Evolutionary conservation across 1,140 invertebrate genomes (phyloP).

Genomic region (Microplitis demolitor): DNA sequence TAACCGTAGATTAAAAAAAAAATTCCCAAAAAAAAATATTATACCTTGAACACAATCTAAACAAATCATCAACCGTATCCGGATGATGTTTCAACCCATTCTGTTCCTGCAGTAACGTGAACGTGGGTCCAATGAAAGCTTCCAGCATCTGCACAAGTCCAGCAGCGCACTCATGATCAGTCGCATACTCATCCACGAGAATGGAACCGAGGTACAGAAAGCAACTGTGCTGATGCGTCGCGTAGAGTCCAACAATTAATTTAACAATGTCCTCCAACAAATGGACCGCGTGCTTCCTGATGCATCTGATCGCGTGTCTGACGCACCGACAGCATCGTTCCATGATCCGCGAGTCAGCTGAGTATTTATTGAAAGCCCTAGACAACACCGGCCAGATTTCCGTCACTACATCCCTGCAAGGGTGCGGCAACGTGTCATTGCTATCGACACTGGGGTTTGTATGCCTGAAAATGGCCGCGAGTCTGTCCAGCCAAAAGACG

Average conservation of each 20-base stretch:
- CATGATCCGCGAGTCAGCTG: constrained; percentile 83
- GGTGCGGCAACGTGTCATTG: constrained; percentile 70
- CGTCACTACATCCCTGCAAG: constrained; percentile 79
- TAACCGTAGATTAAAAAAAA: neutral
- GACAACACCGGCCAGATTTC: constrained; percentile 88
- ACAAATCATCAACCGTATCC: constrained; percentile 97
- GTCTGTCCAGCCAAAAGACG: constrained; percentile 89
- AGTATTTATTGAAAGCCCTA: constrained; percentile 76
- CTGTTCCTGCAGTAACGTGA: constrained; percentile 76
- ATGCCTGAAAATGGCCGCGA: constrained; percentile 87
- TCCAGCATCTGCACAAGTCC: constrained; percentile 86
- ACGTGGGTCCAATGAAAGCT: constrained; percentile 85
- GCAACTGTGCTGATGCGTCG: constrained; percentile 85
- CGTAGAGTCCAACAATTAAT: constrained; percentile 88
- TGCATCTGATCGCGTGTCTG: constrained; percentile 86
- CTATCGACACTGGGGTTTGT: constrained; percentile 67
- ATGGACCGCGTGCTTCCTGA: constrained; percentile 77
- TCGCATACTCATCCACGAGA: constrained; percentile 92
- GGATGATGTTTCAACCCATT: constrained; percentile 88
- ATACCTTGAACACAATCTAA: constrained; percentile 81
- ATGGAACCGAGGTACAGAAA: constrained; percentile 95
- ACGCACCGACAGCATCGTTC: constrained; percentile 90
- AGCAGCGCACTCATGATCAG: constrained; percentile 69
- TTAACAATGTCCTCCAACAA: constrained; percentile 82
- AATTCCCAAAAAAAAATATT: neutral